These are phyloP conservation scores for Malurus leucopterus DNA, from an alignment of 2,797 vertebrate genomes.

Conservation along the genomic window DNA sequence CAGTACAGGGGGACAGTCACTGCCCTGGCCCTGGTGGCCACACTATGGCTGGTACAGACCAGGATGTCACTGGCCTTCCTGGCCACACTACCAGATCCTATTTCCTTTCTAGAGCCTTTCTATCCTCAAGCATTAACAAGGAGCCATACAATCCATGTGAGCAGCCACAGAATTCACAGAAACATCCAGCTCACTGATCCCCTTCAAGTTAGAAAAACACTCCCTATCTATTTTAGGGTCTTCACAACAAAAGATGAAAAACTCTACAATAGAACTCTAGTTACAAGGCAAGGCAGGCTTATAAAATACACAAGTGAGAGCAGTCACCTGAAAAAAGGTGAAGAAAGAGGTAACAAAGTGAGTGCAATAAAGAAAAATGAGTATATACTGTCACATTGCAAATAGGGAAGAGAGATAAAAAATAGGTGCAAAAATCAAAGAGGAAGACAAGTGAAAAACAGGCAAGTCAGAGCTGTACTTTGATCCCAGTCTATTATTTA, in stretches of 20 bases:
- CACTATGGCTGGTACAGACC: background rate
- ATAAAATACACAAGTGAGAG: background rate
- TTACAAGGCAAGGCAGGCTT: background rate
- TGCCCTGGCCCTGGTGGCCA: background rate
- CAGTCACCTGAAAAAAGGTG: background rate
- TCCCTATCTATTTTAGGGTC: background rate
- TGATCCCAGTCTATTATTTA: background rate
- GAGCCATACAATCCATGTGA: background rate
- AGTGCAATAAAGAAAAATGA: background rate
- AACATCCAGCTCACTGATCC: background rate
- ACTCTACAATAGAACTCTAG: background rate
- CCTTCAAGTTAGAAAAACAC: background rate
- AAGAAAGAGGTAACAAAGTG: background rate
- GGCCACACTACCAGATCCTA: background rate
- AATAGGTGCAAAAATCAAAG: background rate
- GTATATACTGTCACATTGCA: background rate
- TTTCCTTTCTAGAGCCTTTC: background rate
- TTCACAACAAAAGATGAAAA: background rate
- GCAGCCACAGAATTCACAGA: background rate
- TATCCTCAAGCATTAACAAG: background rate
- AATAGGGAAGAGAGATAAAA: background rate
- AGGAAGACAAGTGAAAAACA: background rate
- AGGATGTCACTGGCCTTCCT: background rate
- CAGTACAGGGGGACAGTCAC: background rate
- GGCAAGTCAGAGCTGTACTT: background rate